These are phyloP conservation scores for Carpatolechia fugitivella DNA, from an alignment of 2,888 invertebrate genomes.

Conservation along the genomic window DNA sequence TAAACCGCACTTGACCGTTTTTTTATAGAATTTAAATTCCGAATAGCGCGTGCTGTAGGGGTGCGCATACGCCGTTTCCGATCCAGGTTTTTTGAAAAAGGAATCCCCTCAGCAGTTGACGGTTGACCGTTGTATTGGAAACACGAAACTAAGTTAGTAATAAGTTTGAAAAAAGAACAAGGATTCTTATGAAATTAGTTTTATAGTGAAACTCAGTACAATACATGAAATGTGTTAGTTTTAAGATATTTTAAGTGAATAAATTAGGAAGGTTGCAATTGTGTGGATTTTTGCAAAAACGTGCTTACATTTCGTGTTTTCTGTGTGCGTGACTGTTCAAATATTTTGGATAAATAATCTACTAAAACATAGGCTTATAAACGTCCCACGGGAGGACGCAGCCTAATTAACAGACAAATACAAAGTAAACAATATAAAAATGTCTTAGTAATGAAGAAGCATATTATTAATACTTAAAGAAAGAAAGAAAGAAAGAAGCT, in stretches of 20 bases:
- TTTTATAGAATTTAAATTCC: conserved; percentile 20
- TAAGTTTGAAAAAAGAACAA: conserved; percentile 7
- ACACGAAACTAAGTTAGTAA: neutral
- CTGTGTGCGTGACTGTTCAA: too few species aligned
- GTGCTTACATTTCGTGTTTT: too few species aligned
- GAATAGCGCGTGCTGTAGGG: conserved; percentile 67
- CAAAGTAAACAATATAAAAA: too few species aligned
- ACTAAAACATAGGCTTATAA: too few species aligned
- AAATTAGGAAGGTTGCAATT: too few species aligned
- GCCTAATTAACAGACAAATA: too few species aligned
- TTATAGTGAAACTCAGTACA: neutral
- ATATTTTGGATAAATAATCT: too few species aligned
- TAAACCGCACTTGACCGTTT: neutral
- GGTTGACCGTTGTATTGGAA: conserved; percentile 46
- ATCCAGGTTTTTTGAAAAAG: conserved; percentile 53
- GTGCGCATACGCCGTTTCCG: conserved; percentile 71
- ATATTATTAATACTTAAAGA: too few species aligned
- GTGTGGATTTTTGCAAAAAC: neutral
- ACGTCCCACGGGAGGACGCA: too few species aligned
- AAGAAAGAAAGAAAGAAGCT: too few species aligned
- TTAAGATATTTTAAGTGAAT: neutral
- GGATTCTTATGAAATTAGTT: neutral
- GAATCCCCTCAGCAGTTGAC: conserved; percentile 57
- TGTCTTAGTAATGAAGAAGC: too few species aligned
- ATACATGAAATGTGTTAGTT: neutral